These are phyloP conservation scores for Lophura nycthemera DNA, from an alignment of 2,113 vertebrate genomes.

Conservation along the genomic window DNA sequence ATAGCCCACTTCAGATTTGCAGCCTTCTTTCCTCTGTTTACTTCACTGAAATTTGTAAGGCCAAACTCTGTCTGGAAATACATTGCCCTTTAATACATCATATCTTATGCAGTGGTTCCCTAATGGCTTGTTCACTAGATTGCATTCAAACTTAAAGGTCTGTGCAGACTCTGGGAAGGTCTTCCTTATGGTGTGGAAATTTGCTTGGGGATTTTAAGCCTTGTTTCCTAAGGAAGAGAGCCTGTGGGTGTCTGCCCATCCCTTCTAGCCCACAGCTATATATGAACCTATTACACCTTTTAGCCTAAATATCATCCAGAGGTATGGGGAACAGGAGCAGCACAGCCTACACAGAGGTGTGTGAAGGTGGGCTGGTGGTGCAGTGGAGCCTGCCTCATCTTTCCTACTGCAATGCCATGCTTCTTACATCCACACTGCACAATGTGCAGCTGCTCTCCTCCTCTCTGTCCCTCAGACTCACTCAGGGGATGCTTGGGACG, in stretches of 20 bases:
- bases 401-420: neutral
- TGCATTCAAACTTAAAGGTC: neutral
- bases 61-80: neutral
- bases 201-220: slow-evolving; percentile 37
- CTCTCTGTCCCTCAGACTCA: neutral
- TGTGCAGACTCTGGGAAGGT: neutral
- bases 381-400: neutral
- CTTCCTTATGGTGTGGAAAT: neutral
- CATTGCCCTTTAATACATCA: neutral
- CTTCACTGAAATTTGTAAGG: neutral
- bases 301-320: neutral
- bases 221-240: neutral
- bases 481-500: neutral
- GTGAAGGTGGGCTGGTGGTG: neutral
- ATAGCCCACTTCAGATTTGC: neutral
- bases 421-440: neutral
- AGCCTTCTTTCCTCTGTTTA: neutral
- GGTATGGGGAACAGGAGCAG: neutral
- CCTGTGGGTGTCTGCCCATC: neutral
- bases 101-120: slow-evolving; percentile 26
- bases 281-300: neutral
- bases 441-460: neutral
- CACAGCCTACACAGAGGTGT: neutral
- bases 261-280: neutral
- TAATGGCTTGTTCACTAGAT: slow-evolving; percentile 6